Base-by-base conservation (phyloP, 2,797 vertebrate genomes). In the Cynopterus sphinx region DNA sequence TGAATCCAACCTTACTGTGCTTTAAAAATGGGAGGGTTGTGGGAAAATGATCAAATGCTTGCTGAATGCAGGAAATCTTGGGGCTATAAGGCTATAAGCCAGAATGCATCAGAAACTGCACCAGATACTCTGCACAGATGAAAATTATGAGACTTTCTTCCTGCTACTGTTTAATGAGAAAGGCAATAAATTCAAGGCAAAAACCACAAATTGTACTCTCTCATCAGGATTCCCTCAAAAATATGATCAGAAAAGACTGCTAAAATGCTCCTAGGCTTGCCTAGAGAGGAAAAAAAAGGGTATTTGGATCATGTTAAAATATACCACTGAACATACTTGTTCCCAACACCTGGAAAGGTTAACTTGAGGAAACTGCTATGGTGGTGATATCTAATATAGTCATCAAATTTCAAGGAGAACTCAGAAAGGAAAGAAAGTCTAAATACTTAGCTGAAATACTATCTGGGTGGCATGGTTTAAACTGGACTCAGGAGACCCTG, bases 101-200 rank as follows among this genome's bases (percentile, higher is more conserved):
- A 88, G 61, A 78, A 77, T 88, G 85, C 75, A 90, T 68, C 67
- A 94, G 91, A 94, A 82, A 46, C 39, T 85, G 59, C 33, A 67
- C 31, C 46, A 90, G 65, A 51, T 91, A 87, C 21, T 91, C 73
- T 73, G 67, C 49, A 61, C 28, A 61, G 51, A 92, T 68, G 43
- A 93, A 79, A 94, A 79, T 75, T 55, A 16, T 41, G 41, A 87
- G 49, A 73, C 51, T 63, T 71, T 49, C 46, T 93, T 88, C n/a
- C 65, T 87, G 73, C 67, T 91, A 39, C 51, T 89, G n/a, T 84
- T 92, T 93, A 91, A 92, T 55, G 79, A 79, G n/a, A 87, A 95
- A 90, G 41, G 84, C 71, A 90, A 91, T 93, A 87, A 86, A 93
- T 73, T 43, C 70, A 95, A 68, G 1, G 7, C 3, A 26, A 92